Evolutionary conservation across 1,140 invertebrate genomes (phyloP).

Genomic region (Phocides pigmalion): DNA sequence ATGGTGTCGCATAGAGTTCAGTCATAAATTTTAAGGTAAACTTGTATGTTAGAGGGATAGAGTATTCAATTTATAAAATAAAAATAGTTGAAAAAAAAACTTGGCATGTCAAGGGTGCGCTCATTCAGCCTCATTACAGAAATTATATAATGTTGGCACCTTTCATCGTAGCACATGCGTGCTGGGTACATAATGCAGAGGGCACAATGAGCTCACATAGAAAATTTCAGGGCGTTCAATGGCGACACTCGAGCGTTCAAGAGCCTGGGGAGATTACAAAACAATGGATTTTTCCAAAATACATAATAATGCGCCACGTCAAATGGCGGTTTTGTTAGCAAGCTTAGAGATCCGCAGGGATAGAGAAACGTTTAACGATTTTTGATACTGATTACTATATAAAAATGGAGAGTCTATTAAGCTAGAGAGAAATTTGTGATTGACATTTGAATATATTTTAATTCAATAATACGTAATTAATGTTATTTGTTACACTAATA

Average conservation of each 20-base stretch:
- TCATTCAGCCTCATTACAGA: slow-evolving; percentile 59
- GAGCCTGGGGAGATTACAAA: slow-evolving; percentile 74
- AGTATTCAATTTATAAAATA: slow-evolving; percentile 33
- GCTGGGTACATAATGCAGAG: slow-evolving; percentile 51
- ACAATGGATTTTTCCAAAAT: slow-evolving; percentile 81
- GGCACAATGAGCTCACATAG: slow-evolving; percentile 53
- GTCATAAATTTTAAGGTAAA: no score
- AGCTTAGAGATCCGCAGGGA: slow-evolving; percentile 61
- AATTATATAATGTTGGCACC: slow-evolving; percentile 59
- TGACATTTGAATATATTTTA: background rate
- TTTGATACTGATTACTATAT: background rate
- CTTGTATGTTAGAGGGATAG: background rate
- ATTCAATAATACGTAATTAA: background rate
- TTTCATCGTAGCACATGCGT: slow-evolving; percentile 45
- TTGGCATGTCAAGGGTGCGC: slow-evolving; percentile 45
- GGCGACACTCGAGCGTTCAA: slow-evolving; percentile 57
- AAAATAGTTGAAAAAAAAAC: slow-evolving; percentile 40
- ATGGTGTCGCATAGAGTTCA: no score
- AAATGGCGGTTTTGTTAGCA: slow-evolving; percentile 68
- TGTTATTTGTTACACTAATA: no score
- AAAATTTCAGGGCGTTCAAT: slow-evolving; percentile 60
- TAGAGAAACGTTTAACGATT: background rate
- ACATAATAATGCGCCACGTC: slow-evolving; percentile 77
- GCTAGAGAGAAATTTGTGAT: background rate
- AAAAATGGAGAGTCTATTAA: background rate